phyloP scores from a whole-genome alignment of 2,888 invertebrate species.

The Drosophila colorata region DNA sequence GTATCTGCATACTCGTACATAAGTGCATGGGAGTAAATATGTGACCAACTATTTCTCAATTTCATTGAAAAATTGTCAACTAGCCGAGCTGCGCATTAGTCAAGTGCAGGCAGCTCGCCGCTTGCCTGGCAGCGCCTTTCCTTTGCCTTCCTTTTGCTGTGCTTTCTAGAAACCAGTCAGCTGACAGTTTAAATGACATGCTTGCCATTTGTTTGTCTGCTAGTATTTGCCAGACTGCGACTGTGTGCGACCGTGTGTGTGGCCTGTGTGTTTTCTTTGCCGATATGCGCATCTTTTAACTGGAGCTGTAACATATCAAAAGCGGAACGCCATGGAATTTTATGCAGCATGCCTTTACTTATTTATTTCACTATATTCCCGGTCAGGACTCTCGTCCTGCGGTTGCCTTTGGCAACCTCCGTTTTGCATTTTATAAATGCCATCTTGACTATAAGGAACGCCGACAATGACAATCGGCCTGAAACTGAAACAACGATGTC shows the following conservation, averaged over 20 bases:
- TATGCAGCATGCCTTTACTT: constrained; percentile 45
- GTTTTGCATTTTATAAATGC: constrained; percentile 9
- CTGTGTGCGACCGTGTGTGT: not conserved
- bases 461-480: constrained; percentile 5
- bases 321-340: constrained; percentile 61
- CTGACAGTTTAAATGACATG: constrained; percentile 72
- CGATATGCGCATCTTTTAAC: constrained; percentile 30
- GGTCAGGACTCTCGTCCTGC: constrained; percentile 13
- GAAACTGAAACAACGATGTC: not conserved
- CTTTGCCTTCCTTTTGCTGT: constrained; percentile 22
- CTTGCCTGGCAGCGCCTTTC: constrained; percentile 33
- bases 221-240: not conserved
- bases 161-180: constrained; percentile 31
- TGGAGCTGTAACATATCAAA: constrained; percentile 67
- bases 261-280: constrained; percentile 3
- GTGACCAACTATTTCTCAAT: constrained; percentile 71
- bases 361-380: constrained; percentile 38
- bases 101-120: constrained; percentile 51
- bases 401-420: constrained; percentile 38
- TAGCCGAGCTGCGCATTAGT: constrained; percentile 64
- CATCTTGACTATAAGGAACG: not conserved
- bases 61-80: constrained; percentile 65
- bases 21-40: constrained; percentile 25
- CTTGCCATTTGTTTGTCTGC: constrained; percentile 45
- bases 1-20: not conserved